A percentile compares a stretch with the other conserved stretches of the same genome.
phyloP scores from a whole-genome alignment of 2,113 vertebrate genomes.

The Lepidothrix coronata region DNA sequence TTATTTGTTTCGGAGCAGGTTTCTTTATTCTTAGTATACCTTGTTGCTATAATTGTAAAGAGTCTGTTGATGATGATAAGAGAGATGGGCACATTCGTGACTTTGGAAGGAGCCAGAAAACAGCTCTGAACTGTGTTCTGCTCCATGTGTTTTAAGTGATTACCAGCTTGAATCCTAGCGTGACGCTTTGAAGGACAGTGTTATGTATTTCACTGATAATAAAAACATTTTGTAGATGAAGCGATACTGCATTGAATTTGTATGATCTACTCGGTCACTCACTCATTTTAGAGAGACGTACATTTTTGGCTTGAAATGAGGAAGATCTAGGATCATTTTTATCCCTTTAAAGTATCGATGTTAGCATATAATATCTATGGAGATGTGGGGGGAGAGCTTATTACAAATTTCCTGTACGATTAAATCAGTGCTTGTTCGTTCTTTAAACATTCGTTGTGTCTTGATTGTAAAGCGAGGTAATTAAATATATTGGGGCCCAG shows the following conservation, averaged over 20 bases:
- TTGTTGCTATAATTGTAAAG: background rate
- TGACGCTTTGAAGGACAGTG: background rate
- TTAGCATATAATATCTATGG: background rate
- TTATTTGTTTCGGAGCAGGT: background rate
- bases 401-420: background rate
- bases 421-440: background rate
- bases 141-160: background rate
- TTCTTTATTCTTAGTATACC: background rate
- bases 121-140: background rate
- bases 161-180: background rate
- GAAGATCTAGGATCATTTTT: background rate
- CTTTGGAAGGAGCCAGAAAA: background rate
- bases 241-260: background rate
- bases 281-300: background rate
- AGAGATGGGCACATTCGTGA: background rate
- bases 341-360: background rate
- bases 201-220: background rate
- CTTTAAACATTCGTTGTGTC: background rate
- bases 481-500: background rate
- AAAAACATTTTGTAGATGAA: background rate
- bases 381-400: background rate
- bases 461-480: background rate
- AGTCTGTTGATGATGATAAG: background rate
- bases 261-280: fast-evolving
- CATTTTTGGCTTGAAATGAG: background rate